These are phyloP conservation scores for Hypolimnas misippus DNA, from an alignment of 2,888 invertebrate species.

Conservation along the genomic window DNA sequence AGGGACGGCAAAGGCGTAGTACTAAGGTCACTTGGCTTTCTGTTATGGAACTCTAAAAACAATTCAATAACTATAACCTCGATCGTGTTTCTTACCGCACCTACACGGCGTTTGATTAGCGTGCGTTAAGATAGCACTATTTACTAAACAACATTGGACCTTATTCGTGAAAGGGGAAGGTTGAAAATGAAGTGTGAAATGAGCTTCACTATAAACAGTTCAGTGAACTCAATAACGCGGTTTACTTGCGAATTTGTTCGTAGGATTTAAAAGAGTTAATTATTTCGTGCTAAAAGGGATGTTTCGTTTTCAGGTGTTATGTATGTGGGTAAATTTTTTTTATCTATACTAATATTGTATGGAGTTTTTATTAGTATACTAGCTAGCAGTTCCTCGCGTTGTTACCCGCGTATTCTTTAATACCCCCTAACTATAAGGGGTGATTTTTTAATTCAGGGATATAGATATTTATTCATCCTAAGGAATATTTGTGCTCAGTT, in stretches of 20 bases:
- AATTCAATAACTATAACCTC: constrained; percentile 12
- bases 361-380: too few species aligned
- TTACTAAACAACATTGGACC: neutral
- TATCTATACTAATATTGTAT: too few species aligned
- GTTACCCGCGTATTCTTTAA: too few species aligned
- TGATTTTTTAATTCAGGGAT: too few species aligned
- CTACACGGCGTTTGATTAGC: constrained; percentile 36
- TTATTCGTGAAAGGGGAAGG: neutral
- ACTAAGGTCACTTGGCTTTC: too few species aligned
- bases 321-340: too few species aligned
- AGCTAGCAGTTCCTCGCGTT: too few species aligned
- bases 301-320: too few species aligned
- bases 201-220: constrained; percentile 27
- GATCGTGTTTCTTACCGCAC: constrained; percentile 28
- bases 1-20: too few species aligned
- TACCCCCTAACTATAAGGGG: too few species aligned
- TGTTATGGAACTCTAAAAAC: neutral
- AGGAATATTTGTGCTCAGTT: too few species aligned
- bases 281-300: neutral
- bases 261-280: constrained; percentile 10
- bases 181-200: constrained; percentile 12
- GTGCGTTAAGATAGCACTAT: constrained; percentile 19
- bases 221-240: constrained; percentile 31
- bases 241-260: constrained; percentile 22
- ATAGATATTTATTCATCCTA: too few species aligned